Evolutionary conservation across 2,888 invertebrate genomes (phyloP), one percentile per base, ranked within the genome.

Genomic region (Lasioglossum marginatum): DNA sequence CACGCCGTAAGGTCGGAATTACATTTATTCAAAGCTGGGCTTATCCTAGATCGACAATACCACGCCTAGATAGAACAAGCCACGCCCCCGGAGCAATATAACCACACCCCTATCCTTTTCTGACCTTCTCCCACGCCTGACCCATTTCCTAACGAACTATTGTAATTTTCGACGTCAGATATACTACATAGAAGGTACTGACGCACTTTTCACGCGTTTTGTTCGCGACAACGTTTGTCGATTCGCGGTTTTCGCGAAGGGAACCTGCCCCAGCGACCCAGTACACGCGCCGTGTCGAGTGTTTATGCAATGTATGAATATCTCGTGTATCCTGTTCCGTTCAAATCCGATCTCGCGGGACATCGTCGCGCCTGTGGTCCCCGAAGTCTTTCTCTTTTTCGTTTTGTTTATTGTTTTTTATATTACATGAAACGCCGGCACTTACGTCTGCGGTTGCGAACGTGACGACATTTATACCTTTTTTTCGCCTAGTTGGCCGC

Each of bases 401-500:
- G 19, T 1, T 48, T 23, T 8, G 8, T 23, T 8, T 23, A 37
- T 37, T 37, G 37, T n/a, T 23, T n/a, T 23, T 34, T 31, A 19
- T 19, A 63, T 48, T 19, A 43, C 23, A 63, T 48, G 68, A 48
- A 52, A 63, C 31, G 23, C 48, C 81, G 52, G 34, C 77, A 89
- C 90, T 90, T 90, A 90, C 84, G 82, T 73, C 81, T 83, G 71
- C 73, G 27, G 60, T 68, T 66, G 85, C 40, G 83, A 83, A 82
- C 66, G 85, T 66, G 85, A 82, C 85, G 79, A 87, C 82, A 82
- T 70, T 87, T 83, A 89, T 91, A 91, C 91, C 91, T 91, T 91
- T 75, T 90, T 91, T 82, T 91, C 88, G 83, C 83, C 86, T 86
- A 87, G 88, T 66, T 87, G 87, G 79, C 85, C 90, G 79, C 84